Evolutionary conservation across 1,140 invertebrate genomes (phyloP).

Genomic region (Adelges cooleyi): DNA sequence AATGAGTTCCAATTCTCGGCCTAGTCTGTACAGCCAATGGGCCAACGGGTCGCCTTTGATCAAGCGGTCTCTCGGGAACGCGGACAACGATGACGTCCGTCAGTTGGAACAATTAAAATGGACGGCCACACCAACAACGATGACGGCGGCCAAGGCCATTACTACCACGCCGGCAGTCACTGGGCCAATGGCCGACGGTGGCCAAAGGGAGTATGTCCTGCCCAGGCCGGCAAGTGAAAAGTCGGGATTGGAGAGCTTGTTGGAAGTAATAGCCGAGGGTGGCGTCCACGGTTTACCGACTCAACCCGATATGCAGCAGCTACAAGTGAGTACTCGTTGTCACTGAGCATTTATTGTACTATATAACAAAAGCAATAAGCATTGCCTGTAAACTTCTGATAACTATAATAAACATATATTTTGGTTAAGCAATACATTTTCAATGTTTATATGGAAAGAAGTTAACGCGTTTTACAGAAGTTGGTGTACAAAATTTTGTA

Average conservation of each 20-base stretch:
- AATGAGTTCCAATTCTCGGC: background rate
- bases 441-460: no score
- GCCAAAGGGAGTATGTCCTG: slow-evolving; percentile 6
- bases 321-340: background rate
- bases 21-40: background rate
- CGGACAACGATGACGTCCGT: slow-evolving; percentile 1
- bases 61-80: background rate
- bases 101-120: background rate
- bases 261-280: slow-evolving; percentile 7
- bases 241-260: background rate
- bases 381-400: no score
- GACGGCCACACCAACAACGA: background rate
- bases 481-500: no score
- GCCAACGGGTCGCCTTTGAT: slow-evolving; percentile 14
- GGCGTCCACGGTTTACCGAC: background rate
- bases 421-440: no score
- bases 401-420: no score
- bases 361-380: no score
- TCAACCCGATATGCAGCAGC: background rate
- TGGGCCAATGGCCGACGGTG: background rate
- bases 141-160: background rate
- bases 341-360: background rate
- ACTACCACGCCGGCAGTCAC: background rate
- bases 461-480: no score
- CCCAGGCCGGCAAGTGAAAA: slow-evolving; percentile 15